phyloP scores from a whole-genome alignment of 2,888 invertebrate genomes.

The Polylopha cassiicola region DNA sequence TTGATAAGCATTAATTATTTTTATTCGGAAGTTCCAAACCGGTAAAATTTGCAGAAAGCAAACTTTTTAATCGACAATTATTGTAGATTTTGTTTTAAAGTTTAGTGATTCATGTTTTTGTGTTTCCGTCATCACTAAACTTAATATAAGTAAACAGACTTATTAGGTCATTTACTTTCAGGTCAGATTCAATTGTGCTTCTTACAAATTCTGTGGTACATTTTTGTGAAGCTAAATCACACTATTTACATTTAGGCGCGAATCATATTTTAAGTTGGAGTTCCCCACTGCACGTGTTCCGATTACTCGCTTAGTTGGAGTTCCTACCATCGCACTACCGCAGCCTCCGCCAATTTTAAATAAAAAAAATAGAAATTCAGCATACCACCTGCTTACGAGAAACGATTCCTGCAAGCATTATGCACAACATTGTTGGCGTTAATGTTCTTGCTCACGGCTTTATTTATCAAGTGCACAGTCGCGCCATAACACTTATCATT shows the following conservation, averaged over 20 bases:
- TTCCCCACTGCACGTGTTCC: constrained; percentile 60
- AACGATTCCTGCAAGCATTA: constrained; percentile 13
- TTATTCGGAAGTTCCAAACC: too few species aligned
- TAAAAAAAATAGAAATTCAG: neutral
- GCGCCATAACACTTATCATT: constrained; percentile 3
- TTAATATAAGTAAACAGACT: constrained; percentile 17
- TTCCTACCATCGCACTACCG: constrained; percentile 28
- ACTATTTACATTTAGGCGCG: constrained; percentile 55
- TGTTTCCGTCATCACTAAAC: constrained; percentile 9
- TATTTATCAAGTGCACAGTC: constrained; percentile 3
- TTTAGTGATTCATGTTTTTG: too few species aligned
- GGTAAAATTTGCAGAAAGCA: too few species aligned
- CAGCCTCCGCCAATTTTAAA: neutral
- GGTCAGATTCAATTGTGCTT: constrained; percentile 31
- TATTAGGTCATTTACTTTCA: constrained; percentile 35
- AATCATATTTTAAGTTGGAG: constrained; percentile 48
- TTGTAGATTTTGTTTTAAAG: too few species aligned
- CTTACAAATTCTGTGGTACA: constrained; percentile 34
- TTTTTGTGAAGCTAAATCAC: constrained; percentile 55
- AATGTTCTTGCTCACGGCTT: constrained; percentile 5
- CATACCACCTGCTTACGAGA: constrained; percentile 1
- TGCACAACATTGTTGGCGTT: constrained; percentile 8
- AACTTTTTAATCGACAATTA: too few species aligned
- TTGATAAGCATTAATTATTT: too few species aligned
- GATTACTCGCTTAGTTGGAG: too few species aligned